Base-by-base conservation (phyloP, 2,888 invertebrate genomes). In the Hirtodrosophila duncani region DNA sequence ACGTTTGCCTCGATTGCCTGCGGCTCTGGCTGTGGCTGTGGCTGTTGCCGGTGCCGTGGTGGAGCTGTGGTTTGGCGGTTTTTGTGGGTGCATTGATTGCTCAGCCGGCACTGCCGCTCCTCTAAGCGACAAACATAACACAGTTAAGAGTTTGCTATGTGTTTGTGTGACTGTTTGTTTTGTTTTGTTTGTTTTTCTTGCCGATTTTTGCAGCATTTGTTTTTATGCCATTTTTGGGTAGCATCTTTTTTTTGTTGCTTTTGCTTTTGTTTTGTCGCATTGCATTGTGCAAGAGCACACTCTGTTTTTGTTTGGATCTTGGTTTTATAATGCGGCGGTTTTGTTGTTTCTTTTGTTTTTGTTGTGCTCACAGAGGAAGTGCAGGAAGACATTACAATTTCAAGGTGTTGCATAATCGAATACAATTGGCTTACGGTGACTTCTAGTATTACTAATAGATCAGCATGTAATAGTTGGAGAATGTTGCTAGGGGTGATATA, bases 191-290 rank as follows among this genome's bases (percentile, higher is more conserved):
- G 55, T 63, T 67, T 56, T n/a, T n/a, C n/a, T n/a, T n/a, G n/a
- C n/a, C n/a, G n/a, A n/a, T n/a, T n/a, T n/a, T n/a, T n/a, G n/a
- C 66, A 68, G 50, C 67, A 52, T 65, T 65, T 62, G 67, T 45
- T 67, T 65, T 65, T 48, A 59, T 20, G 48, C 72, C 80, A 80
- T 80, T 80, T 74, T 80, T 74, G 80, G 82, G 82, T 67, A 66
- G 78, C 65, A 69, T 74, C 72, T 79, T 71, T 79, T 58, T 38
- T 44, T 51, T 13, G 33, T 10, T 26, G 20, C 31, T 43, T 63
- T 45, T 46, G 39, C 29, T 24, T 44, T 41, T 17, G 20, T 53
- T 49, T 26, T 62, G 55, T 53, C 55, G 56, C 55, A 55, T 50
- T 62, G 38, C 58, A 67, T 75, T 74, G 68, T 67, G 68, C 57